Conservation (phyloP, 2,888 invertebrate species). For the Drosophila koepferae region DNA sequence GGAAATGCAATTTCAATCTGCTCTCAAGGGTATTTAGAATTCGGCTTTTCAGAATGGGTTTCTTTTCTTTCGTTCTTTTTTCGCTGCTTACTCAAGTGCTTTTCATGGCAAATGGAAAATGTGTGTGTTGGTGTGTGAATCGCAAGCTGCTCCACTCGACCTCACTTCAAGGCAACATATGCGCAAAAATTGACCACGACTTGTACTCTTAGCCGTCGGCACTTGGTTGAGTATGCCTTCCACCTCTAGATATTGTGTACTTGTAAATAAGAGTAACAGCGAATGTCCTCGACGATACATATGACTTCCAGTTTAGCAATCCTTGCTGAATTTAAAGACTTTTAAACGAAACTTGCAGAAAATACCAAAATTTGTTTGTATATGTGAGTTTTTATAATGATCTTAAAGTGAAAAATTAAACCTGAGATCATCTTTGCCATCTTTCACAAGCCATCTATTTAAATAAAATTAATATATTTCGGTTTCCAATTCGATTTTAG, state of each 20-base stretch:
- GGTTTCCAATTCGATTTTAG: too few relatives aligned
- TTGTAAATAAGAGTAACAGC: not conserved
- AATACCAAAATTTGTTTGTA: not conserved
- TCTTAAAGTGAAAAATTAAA: too few relatives aligned
- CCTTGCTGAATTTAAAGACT: not conserved
- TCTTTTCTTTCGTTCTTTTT: constrained; percentile 6
- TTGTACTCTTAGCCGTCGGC: constrained; percentile 20
- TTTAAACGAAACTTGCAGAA: not conserved
- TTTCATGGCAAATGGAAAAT: constrained; percentile 66
- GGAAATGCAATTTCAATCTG: not conserved
- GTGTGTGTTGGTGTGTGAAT: constrained; percentile 35
- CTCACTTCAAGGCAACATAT: constrained; percentile 68
- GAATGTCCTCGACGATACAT: not conserved
- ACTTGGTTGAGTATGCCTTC: constrained; percentile 24
- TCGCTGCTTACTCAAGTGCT: constrained; percentile 50
- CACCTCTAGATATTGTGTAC: constrained; percentile 20
- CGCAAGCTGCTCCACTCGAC: constrained; percentile 60
- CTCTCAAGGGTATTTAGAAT: not conserved
- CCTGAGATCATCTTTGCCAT: too few relatives aligned
- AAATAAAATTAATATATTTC: too few relatives aligned
- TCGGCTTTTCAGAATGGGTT: not conserved
- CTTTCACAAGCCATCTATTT: too few relatives aligned
- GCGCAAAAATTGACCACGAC: constrained; percentile 71
- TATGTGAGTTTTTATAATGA: too few relatives aligned
- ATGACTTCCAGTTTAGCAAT: not conserved